Conservation (phyloP, 2,113 vertebrate species). For the Scalopus aquaticus region DNA sequence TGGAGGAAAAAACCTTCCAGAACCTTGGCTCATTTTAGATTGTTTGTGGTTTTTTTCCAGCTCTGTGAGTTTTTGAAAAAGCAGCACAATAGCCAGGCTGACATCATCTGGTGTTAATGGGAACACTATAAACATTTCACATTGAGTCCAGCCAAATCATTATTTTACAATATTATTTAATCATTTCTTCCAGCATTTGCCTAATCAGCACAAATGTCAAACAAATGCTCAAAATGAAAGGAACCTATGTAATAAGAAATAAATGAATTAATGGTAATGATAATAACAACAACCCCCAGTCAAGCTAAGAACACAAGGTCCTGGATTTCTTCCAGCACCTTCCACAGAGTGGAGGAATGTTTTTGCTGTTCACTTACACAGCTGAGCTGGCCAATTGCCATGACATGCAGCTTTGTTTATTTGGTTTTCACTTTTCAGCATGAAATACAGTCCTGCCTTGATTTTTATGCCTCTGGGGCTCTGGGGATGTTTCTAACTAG, state of each 20-base stretch:
- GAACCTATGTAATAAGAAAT: constrained; percentile 44
- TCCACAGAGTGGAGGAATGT: constrained; percentile 69
- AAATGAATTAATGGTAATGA: constrained; percentile 32
- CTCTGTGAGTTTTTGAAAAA: constrained; percentile 45
- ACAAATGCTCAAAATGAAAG: constrained; percentile 31
- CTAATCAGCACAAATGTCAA: neutral
- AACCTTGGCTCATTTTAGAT: neutral
- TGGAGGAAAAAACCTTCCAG: neutral
- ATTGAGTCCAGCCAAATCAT: constrained; percentile 40
- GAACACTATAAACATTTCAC: constrained; percentile 38
- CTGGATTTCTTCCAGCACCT: constrained; percentile 76
- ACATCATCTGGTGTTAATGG: constrained; percentile 49
- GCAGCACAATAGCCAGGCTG: constrained; percentile 37
- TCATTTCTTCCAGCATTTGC: constrained; percentile 14
- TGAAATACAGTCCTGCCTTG: constrained; percentile 75
- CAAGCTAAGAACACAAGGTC: neutral
- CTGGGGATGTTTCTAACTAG: constrained; percentile 53
- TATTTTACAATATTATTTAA: constrained; percentile 52
- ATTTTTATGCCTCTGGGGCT: constrained; percentile 53
- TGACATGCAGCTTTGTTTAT: constrained; percentile 62
- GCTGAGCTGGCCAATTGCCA: constrained; percentile 76
- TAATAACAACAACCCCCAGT: neutral
- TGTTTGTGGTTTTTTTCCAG: constrained; percentile 53
- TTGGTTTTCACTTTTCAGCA: constrained; percentile 77
- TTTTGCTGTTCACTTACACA: constrained; percentile 74